Evolutionary conservation across 2,797 vertebrate species (phyloP).

Genomic region (Ciconia nigra): DNA sequence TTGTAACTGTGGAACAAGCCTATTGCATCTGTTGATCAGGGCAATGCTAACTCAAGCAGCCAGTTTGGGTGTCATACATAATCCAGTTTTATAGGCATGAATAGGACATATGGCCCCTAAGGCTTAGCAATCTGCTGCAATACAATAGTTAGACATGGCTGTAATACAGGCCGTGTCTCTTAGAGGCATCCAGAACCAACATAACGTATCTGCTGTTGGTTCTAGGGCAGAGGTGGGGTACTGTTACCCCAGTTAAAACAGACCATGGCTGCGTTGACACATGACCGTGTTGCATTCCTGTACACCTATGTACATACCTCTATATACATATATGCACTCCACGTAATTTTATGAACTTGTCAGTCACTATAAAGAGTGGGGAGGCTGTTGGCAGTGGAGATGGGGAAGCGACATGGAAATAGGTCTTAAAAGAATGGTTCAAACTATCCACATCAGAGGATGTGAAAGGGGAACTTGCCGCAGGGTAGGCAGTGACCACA

Average conservation of each 20-base stretch:
- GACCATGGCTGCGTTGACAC: neutral
- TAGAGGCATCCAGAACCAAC: neutral
- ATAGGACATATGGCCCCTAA: neutral
- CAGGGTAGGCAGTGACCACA: neutral
- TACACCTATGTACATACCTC: too few relatives aligned
- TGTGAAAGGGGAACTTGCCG: slow-evolving; percentile 7
- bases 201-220: neutral
- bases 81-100: neutral
- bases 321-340: rapidly evolving
- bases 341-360: neutral
- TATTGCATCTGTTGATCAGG: neutral
- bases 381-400: neutral
- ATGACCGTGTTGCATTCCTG: rapidly evolving
- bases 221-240: neutral
- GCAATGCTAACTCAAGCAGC: neutral
- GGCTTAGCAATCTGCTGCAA: neutral
- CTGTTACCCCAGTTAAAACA: neutral
- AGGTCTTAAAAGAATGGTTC: neutral
- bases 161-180: neutral
- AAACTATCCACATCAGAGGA: neutral
- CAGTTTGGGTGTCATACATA: neutral
- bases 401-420: neutral
- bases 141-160: rapidly evolving
- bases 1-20: neutral
- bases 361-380: neutral